Base-by-base conservation (phyloP, 2,888 invertebrate species). In the Synanthedon tipuliformis region DNA sequence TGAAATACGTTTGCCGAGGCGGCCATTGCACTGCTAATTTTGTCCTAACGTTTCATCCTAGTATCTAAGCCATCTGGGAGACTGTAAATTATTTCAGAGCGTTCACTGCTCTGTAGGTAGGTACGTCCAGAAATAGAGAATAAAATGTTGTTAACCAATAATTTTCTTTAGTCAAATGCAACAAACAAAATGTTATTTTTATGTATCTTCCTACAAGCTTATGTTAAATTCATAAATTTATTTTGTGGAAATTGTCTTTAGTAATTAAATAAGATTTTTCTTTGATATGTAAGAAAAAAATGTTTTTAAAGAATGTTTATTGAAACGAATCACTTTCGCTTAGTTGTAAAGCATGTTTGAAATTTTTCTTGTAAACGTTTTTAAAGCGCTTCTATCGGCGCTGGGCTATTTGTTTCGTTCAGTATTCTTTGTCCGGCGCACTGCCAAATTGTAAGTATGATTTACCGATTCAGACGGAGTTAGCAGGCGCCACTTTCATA, bases 381-480 rank as follows among this genome's bases (percentile, higher is more conserved):
- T 45, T 45, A 45, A 45, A 45, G 11, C 15, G 45, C 45, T 15
- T 45, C 45, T 45, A 45, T 50, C 45, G 54, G 50, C 52, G 50
- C 54, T 50, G 34, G 50, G 57, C 56, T 59, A 53, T 58, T 56
- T 54, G 48, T 54, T 54, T 54, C 54, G 53, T 50, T 13, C 48
- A 51, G 52, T 63, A 60, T 53, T 62, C 61, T 61, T 70, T 72
- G 73, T 54, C 67, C 70, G 79, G 81, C 81, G 69, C 66, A 59
- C 62, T 73, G 84, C 83, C 84, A 85, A 82, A 78, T 76, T 70
- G 61, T 45, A 16, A 50, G 27, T 78, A 76, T 81, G 82, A 83
- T 84, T 78, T 81, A 83, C 68, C 55, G 72, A 68, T 66, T 64
- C 56, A 62, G 67, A 64, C 60, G 60, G 61, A 58, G 18, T 49